Percentiles rank a stretch among this genome's conserved stretches.
Conservation (phyloP, 1,140 invertebrate genomes). For the Calephelis nemesis region DNA sequence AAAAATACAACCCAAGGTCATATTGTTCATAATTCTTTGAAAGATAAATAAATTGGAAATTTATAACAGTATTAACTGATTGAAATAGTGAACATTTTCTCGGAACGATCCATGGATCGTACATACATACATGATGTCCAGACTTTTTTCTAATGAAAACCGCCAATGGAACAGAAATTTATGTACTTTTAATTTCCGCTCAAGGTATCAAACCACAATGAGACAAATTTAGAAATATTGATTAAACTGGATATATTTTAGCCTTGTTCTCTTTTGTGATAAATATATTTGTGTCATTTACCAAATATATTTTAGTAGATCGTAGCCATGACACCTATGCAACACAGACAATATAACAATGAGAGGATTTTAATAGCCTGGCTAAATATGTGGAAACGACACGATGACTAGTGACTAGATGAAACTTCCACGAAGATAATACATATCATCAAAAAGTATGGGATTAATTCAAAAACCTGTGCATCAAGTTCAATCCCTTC, state of each 20-base stretch:
- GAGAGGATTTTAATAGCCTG: constrained; percentile 6
- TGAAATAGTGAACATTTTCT: neutral
- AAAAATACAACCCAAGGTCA: neutral
- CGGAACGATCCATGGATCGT: neutral
- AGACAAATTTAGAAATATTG: constrained; percentile 12
- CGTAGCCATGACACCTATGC: constrained; percentile 12
- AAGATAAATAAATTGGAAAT: constrained; percentile 15
- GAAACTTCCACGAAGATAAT: neutral
- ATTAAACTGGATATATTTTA: constrained; percentile 9
- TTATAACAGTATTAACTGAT: neutral
- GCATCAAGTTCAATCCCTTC: neutral
- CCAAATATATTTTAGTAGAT: neutral
- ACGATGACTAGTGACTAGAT: neutral
- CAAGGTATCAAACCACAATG: constrained; percentile 11
- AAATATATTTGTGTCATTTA: neutral
- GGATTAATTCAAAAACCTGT: constrained; percentile 11
- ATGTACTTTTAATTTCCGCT: constrained; percentile 7
- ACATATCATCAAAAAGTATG: neutral
- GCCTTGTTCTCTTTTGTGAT: neutral
- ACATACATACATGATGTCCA: no score
- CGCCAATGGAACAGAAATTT: neutral
- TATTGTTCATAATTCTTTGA: neutral
- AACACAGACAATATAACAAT: constrained; percentile 4
- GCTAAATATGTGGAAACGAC: constrained; percentile 12
- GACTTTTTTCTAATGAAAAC: constrained; percentile 14